Base-by-base conservation (phyloP, 1,140 invertebrate species). In the Orussus abietinus region DNA sequence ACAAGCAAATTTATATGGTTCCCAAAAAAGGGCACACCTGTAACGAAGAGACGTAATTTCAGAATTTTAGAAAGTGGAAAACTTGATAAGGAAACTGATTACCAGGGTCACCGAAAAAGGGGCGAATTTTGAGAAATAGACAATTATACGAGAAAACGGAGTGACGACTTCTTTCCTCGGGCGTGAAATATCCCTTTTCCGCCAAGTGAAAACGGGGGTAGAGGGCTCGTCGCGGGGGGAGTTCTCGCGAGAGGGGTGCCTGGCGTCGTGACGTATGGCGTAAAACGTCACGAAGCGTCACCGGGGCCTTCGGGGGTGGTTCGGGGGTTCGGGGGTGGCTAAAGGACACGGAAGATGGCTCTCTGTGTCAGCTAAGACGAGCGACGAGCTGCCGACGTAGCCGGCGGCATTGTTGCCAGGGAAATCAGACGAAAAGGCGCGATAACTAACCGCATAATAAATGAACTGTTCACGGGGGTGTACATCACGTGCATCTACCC, bases 361-460 rank as follows among this genome's bases (percentile, higher is more conserved):
- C 44, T 31, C 37, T 22, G 42, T 29, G 35, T 50, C n/a, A n/a
- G n/a, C 49, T 54, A 54, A 59, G 55, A 47, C 53, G 48, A 47
- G 42, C 35, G 45, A 41, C 51, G 40, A 56, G 53, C 57, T 60
- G 61, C 55, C 59, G 62, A 49, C 56, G 56, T 48, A 47, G 55
- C 48, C 64, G 61, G 64, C 53, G 67, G 66, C 66, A 71, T 70
- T 72, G 69, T 74, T 70, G 69, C 59, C 69, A 72, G 66, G 70
- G 69, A 73, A 73, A 73, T 73, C 70, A 72, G 66, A 72, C 70
- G 70, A 73, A 72, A 73, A 70, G 65, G 20, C 64, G 66, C 66
- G 70, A 73, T 73, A 73, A 71, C 69, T 71, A 67, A 68, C 62
- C 66, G 66, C 66, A 72, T 73, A 73, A 73, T 73, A 73, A 73